These are phyloP conservation scores for Pachydiplax longipennis DNA, from an alignment of 2,888 invertebrate genomes.

Conservation along the genomic window DNA sequence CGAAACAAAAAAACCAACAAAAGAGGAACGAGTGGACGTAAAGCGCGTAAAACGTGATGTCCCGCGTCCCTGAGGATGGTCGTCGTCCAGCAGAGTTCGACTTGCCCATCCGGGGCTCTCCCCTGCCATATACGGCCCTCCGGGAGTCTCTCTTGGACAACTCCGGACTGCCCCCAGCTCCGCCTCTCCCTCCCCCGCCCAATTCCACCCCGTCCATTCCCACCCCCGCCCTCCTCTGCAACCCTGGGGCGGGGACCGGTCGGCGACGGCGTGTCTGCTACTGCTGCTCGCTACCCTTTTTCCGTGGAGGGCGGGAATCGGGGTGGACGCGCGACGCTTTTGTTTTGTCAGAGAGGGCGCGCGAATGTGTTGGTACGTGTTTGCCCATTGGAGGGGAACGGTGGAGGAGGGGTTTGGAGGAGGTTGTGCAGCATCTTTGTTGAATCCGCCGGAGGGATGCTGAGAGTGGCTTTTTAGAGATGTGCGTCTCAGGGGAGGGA, in stretches of 20 bases:
- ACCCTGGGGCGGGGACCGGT: neutral
- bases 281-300: neutral
- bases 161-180: neutral
- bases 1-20: neutral
- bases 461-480: neutral
- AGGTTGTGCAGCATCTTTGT: neutral
- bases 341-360: neutral
- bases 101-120: constrained; percentile 1
- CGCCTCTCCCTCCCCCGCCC: neutral
- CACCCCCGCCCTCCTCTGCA: neutral
- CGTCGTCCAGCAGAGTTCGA: constrained; percentile 1
- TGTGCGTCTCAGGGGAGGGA: neutral
- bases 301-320: neutral
- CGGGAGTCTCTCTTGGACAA: neutral
- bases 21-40: constrained; percentile 1
- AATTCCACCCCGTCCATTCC: neutral
- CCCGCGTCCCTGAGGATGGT: neutral
- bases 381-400: neutral
- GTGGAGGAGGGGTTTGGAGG: neutral
- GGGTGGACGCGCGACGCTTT: neutral
- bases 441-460: neutral
- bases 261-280: neutral
- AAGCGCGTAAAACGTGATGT: neutral
- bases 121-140: neutral
- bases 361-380: neutral